Evolutionary conservation across 2,113 vertebrate species (phyloP).

Genomic region (Albula glossodonta): DNA sequence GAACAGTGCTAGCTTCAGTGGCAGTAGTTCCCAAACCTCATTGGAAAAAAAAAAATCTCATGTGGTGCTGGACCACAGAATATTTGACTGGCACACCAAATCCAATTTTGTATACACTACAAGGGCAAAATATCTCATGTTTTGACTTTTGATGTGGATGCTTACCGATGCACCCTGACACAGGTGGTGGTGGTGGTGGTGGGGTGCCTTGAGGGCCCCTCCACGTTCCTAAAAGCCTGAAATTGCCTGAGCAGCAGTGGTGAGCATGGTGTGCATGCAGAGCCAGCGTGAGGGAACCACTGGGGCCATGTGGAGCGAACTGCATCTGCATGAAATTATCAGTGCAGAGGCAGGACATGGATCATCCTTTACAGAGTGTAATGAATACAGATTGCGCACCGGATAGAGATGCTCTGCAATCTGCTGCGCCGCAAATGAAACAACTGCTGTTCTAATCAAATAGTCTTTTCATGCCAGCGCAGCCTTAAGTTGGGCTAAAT

Average conservation of each 20-base stretch:
- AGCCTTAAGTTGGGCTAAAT: slow-evolving; percentile 75
- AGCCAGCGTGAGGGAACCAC: slow-evolving; percentile 20
- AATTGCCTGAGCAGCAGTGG: slow-evolving; percentile 28
- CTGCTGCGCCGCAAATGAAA: slow-evolving; percentile 76
- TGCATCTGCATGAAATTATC: slow-evolving; percentile 72
- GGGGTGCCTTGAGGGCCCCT: slow-evolving; percentile 1
- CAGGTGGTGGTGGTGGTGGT: background rate
- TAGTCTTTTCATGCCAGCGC: slow-evolving; percentile 71
- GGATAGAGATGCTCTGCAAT: slow-evolving; percentile 74
- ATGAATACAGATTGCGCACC: slow-evolving; percentile 73
- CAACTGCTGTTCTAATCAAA: slow-evolving; percentile 78
- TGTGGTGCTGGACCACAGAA: background rate
- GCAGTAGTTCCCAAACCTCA: slow-evolving; percentile 49
- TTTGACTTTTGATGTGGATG: slow-evolving; percentile 19
- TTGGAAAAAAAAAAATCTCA: background rate
- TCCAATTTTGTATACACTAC: slow-evolving; percentile 36
- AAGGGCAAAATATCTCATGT: slow-evolving; percentile 31
- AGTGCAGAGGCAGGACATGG: slow-evolving; percentile 62
- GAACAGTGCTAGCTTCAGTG: slow-evolving; percentile 38
- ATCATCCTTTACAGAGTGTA: slow-evolving; percentile 69
- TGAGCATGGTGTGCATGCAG: slow-evolving; percentile 25
- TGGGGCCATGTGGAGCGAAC: slow-evolving; percentile 56
- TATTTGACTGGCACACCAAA: slow-evolving; percentile 6
- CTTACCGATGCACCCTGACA: slow-evolving; percentile 30
- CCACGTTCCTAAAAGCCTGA: slow-evolving; percentile 32